Conservation (phyloP, 2,888 invertebrate genomes). For the Hipparchia semele region DNA sequence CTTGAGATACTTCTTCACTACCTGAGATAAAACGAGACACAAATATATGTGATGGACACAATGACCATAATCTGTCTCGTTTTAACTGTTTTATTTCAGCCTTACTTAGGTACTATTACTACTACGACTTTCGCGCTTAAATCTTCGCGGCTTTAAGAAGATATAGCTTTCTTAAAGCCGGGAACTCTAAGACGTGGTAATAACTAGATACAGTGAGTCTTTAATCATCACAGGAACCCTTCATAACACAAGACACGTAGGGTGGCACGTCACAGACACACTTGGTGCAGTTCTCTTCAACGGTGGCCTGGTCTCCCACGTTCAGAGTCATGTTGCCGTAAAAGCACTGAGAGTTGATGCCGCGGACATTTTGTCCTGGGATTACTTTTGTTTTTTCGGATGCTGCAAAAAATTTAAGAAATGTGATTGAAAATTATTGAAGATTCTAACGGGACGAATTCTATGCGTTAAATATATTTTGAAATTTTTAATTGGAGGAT, state of each 20-base stretch:
- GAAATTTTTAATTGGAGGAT: too few relatives aligned
- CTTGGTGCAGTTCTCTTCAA: conserved; percentile 64
- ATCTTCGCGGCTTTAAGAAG: too few relatives aligned
- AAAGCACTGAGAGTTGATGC: conserved; percentile 58
- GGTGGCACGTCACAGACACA: conserved; percentile 75
- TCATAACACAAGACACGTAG: conserved; percentile 67
- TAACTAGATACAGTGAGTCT: not conserved
- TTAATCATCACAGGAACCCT: conserved; percentile 51
- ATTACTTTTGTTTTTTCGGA: conserved; percentile 58
- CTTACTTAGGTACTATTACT: too few relatives aligned
- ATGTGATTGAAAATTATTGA: not conserved
- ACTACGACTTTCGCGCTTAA: too few relatives aligned
- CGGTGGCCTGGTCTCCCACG: conserved; percentile 71
- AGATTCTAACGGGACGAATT: too few relatives aligned
- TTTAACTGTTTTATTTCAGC: too few relatives aligned
- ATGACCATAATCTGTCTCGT: too few relatives aligned
- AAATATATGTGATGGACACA: too few relatives aligned
- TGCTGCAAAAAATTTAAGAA: conserved; percentile 53
- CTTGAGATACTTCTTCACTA: too few relatives aligned
- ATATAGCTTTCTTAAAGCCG: too few relatives aligned
- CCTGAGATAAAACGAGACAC: too few relatives aligned
- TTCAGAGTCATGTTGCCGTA: conserved; percentile 70
- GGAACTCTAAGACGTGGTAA: not conserved
- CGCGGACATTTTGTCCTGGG: conserved; percentile 62
- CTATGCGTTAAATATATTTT: too few relatives aligned